These are phyloP conservation scores for Auanema freiburgensis DNA, from an alignment of 2,888 invertebrate species.

Conservation along the genomic window DNA sequence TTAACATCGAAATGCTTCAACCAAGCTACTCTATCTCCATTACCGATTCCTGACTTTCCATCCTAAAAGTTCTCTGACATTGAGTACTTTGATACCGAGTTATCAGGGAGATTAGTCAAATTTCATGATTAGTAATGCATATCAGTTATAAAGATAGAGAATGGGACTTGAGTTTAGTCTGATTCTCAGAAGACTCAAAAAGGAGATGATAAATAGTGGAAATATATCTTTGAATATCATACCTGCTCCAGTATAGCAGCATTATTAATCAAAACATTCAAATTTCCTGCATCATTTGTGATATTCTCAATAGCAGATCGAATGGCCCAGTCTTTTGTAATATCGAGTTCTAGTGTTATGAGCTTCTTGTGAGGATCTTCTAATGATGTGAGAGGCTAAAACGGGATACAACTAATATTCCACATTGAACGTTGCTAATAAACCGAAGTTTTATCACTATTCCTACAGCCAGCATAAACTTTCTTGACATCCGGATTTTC, in stretches of 20 bases:
- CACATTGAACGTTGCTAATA: neutral
- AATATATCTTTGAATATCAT: neutral
- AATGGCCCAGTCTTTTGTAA: conserved; percentile 19
- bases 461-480: conserved; percentile 18
- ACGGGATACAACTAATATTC: neutral
- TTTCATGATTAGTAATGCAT: too few species aligned
- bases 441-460: conserved; percentile 13
- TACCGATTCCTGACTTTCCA: conserved; percentile 8
- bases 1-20: conserved; percentile 18
- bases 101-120: too few species aligned
- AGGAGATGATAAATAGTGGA: too few species aligned
- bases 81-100: neutral
- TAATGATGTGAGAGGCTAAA: conserved; percentile 12
- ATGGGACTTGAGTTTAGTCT: too few species aligned
- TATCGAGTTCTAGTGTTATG: conserved; percentile 11
- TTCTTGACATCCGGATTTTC: conserved; percentile 9
- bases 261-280: conserved; percentile 18
- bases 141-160: too few species aligned
- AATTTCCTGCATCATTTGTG: conserved; percentile 12
- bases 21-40: conserved; percentile 18
- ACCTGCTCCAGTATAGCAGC: conserved; percentile 21
- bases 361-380: conserved; percentile 14
- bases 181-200: too few species aligned
- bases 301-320: conserved; percentile 11
- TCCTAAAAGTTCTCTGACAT: neutral